Conservation (phyloP, 2,888 invertebrate species). For the Andrena hattorfiana region DNA sequence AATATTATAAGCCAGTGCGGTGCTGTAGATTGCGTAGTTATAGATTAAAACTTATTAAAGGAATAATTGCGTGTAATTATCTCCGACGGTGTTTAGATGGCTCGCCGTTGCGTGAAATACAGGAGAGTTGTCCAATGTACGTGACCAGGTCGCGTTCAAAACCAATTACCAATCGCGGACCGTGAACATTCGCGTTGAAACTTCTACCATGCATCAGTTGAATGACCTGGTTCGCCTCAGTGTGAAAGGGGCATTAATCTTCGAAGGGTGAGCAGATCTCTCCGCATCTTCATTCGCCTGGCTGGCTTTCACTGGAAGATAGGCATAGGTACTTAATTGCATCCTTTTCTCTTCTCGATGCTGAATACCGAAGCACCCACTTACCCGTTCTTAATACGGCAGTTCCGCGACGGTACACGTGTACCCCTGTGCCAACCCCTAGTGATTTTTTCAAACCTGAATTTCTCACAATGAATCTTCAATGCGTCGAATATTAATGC, state of each 20-base stretch:
- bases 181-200: constrained; percentile 36
- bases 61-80: too few species aligned
- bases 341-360: constrained; percentile 48
- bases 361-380: constrained; percentile 45
- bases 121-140: neutral
- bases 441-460: constrained; percentile 12
- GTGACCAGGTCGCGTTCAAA: constrained; percentile 9
- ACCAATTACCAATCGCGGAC: constrained; percentile 39
- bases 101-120: neutral
- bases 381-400: constrained; percentile 41
- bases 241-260: constrained; percentile 55
- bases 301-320: constrained; percentile 55
- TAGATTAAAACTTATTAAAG: too few species aligned
- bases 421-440: neutral
- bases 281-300: constrained; percentile 46
- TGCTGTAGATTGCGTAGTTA: too few species aligned
- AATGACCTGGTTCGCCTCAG: constrained; percentile 42
- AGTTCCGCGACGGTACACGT: neutral
- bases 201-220: constrained; percentile 28
- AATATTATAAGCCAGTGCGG: too few species aligned
- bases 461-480: neutral
- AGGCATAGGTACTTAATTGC: constrained; percentile 51
- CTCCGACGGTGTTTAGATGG: neutral
- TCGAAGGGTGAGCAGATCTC: constrained; percentile 48
- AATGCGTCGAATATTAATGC: neutral